Evolutionary conservation across 53 echinoderm and acorn worm species (phyloP).

Genomic region (Echinometra lucunter): DNA sequence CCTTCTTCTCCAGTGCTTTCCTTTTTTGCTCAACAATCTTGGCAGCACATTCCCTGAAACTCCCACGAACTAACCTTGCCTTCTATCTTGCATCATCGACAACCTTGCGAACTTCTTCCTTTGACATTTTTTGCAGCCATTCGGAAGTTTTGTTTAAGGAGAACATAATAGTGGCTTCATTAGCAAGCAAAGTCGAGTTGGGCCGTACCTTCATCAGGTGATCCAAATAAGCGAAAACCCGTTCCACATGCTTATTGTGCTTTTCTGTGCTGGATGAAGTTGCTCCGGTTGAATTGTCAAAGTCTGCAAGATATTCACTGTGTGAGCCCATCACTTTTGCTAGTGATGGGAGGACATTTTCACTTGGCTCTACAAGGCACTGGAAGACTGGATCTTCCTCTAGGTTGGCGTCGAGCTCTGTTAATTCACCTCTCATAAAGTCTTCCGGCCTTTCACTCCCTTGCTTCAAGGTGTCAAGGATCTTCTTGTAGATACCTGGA

Average conservation of each 20-base stretch:
- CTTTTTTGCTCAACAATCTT: neutral
- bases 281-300: too few relatives aligned
- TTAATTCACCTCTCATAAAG: neutral
- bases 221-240: slow-evolving; percentile 39
- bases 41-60: neutral
- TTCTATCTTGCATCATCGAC: neutral
- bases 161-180: slow-evolving; percentile 51
- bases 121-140: neutral
- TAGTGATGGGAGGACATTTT: neutral
- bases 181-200: neutral
- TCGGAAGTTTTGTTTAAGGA: slow-evolving; percentile 19
- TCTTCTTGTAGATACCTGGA: neutral
- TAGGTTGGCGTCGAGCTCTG: neutral
- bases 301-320: too few relatives aligned
- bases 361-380: neutral
- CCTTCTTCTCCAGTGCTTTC: neutral
- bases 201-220: neutral
- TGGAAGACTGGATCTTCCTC: neutral
- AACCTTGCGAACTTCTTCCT: neutral
- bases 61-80: neutral
- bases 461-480: neutral
- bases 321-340: neutral
- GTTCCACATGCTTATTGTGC: slow-evolving; percentile 6
- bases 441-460: neutral
- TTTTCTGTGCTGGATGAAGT: neutral